These are phyloP conservation scores for Carlito syrichta DNA, from an alignment of 2,113 vertebrate species.

Conservation along the genomic window DNA sequence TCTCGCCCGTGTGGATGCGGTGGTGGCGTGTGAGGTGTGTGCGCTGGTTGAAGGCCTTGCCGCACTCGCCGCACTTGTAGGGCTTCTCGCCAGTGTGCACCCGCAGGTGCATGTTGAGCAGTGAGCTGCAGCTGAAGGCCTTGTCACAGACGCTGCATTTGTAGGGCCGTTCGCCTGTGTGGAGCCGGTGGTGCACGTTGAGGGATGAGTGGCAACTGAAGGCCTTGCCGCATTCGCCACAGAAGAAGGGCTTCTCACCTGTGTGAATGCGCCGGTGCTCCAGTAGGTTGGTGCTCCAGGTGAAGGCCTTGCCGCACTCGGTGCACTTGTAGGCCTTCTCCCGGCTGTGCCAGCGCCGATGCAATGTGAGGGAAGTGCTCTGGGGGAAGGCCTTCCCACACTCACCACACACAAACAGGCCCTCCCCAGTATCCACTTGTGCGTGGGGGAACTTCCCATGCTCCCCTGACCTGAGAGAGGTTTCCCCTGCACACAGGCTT, in stretches of 20 bases:
- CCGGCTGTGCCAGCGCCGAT: constrained; percentile 60
- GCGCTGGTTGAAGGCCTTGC: constrained; percentile 65
- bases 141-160: constrained; percentile 53
- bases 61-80: constrained; percentile 27
- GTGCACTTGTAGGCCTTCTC: constrained; percentile 62
- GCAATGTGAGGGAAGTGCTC: constrained; percentile 63
- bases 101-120: constrained; percentile 54
- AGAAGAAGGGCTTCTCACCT: constrained; percentile 57
- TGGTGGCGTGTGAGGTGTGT: constrained; percentile 56
- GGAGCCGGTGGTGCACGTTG: constrained; percentile 44
- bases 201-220: constrained; percentile 65
- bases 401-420: constrained; percentile 76
- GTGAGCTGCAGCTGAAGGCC: constrained; percentile 68
- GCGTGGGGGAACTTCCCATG: fast-evolving
- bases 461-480: not conserved
- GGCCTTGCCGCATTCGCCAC: constrained; percentile 69
- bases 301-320: constrained; percentile 73
- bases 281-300: constrained; percentile 41
- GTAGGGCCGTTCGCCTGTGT: constrained; percentile 56
- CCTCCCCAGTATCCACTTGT: constrained; percentile 72
- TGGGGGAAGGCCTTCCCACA: constrained; percentile 88
- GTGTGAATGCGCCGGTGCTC: constrained; percentile 62
- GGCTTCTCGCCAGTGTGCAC: constrained; percentile 61
- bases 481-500: fast-evolving
- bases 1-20: constrained; percentile 47